Conservation (phyloP, 2,797 vertebrate genomes). For the Falco naumanni region DNA sequence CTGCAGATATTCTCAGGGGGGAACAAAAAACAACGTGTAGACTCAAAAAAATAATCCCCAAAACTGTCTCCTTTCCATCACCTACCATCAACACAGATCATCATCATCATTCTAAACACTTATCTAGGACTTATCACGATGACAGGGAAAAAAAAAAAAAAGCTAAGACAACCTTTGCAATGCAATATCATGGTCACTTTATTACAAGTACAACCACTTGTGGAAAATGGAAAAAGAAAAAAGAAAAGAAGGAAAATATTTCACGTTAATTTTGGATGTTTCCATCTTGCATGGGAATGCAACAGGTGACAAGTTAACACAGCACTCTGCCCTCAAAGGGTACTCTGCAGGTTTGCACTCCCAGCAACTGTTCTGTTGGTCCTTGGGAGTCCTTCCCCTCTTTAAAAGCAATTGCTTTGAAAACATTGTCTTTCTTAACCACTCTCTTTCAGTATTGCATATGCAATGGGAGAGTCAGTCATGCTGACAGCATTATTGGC, state of each 20-base stretch:
- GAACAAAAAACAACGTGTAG: neutral
- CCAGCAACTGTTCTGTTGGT: neutral
- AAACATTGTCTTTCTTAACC: neutral
- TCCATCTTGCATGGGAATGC: neutral
- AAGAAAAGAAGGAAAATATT: neutral
- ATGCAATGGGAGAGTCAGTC: fast-evolving
- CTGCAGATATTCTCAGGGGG: neutral
- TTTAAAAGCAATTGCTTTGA: neutral
- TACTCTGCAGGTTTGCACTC: neutral
- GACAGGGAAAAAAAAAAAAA: neutral
- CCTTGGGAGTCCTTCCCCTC: neutral
- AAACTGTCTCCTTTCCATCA: neutral
- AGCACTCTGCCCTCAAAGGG: neutral
- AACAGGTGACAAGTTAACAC: neutral
- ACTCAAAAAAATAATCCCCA: neutral
- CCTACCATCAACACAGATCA: neutral
- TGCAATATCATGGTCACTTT: neutral
- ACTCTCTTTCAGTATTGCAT: no score
- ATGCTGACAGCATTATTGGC: neutral
- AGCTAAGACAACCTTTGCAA: neutral
- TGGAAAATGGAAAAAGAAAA: neutral
- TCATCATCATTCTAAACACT: neutral
- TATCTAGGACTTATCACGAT: neutral
- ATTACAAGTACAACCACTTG: neutral
- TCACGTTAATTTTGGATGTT: neutral